Percentiles rank a stretch among this genome's conserved stretches.
phyloP scores from a whole-genome alignment of 1,140 invertebrate species.

The Rhagoletis zephyria region DNA sequence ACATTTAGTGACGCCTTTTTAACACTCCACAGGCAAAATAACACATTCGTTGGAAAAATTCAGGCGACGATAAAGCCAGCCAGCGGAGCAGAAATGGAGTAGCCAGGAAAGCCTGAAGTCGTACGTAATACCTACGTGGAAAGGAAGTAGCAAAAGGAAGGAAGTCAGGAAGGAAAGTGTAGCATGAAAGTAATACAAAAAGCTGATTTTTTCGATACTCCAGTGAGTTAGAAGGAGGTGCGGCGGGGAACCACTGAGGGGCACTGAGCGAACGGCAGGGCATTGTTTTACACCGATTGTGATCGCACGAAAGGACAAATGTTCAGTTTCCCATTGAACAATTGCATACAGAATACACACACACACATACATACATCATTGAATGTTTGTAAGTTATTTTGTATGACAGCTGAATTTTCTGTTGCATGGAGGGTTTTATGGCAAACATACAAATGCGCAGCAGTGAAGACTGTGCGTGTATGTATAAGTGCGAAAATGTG shows the following conservation, averaged over 20 bases:
- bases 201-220: conserved; percentile 48
- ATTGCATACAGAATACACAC: background rate
- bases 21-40: conserved; percentile 6
- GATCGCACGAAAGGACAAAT: conserved; percentile 45
- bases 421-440: conserved; percentile 21
- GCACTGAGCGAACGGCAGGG: background rate
- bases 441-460: background rate
- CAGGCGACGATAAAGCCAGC: background rate
- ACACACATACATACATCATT: background rate
- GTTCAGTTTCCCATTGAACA: conserved; percentile 33
- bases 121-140: background rate
- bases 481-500: background rate
- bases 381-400: background rate
- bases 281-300: conserved; percentile 47
- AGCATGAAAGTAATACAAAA: conserved; percentile 42
- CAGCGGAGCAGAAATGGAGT: background rate
- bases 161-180: conserved; percentile 46
- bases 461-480: background rate
- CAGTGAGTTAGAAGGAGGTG: background rate
- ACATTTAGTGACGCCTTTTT: conserved; percentile 45
- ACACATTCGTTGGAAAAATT: conserved; percentile 17
- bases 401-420: background rate
- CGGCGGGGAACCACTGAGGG: background rate
- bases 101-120: conserved; percentile 13
- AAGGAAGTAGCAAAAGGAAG: background rate